Base-by-base conservation (phyloP, 64 coral and sea anemone species). In the Astreopora myriophthalma region DNA sequence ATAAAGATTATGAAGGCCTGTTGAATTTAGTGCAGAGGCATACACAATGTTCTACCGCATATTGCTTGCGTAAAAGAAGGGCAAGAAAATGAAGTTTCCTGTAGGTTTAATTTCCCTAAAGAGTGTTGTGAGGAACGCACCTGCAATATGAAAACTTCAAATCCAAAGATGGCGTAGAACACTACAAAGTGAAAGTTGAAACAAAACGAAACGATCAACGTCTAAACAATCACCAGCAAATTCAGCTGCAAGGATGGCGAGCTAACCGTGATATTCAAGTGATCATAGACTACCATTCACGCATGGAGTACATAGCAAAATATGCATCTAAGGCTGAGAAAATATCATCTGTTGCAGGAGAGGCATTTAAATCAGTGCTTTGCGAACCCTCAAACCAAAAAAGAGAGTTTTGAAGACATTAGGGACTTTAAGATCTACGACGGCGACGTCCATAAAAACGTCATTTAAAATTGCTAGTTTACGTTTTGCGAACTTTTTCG, bases 21-120 rank as follows among this genome's bases (percentile, higher is more conserved):
- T 70, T 69, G 29, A 86, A 86, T 71, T 86, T 31, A 42, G 84
- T 86, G 1, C 11, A 86, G 42, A 69, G 84, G 13, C 64, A 86
- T 71, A 71, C 63, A 71, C n/a, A 19, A 71, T 86, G 78, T 62
- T 58, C 48, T 82, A 82, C 78, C 9, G 60, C 32, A 28, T 82
- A 82, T 62, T 82, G 78, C 16, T 31, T 82, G 2, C 51, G 78
- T 30, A 17, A 61, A 62, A 82, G n/a, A 58, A 32, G 69, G 69
- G 8, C 48, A 82, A 20, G 33, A 82, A 17, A 61, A 60, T 61
- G 29, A 71, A 28, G 69, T 35, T 71, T 31, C 26, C 25, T 91
- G 89, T 82, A 75, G 89, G 12, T 91, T 91, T 79, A 82, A 91
- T 23, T 91, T 52, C 27, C 75, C 89, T 32, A 81, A 81, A n/a